phyloP scores from a whole-genome alignment of 2,888 invertebrate species.

The Chaitophorus viminalis region DNA sequence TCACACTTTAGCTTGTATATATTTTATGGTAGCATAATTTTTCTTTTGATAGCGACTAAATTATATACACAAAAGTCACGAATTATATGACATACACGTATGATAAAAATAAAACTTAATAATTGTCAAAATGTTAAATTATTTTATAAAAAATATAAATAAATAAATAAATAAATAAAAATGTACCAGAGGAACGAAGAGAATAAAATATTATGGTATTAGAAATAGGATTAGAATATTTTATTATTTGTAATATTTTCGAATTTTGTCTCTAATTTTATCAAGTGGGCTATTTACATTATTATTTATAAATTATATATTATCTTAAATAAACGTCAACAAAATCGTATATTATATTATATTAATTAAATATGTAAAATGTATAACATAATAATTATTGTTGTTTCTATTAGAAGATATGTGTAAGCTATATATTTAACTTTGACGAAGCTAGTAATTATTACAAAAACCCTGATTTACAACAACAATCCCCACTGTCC shows the following conservation, averaged over 20 bases:
- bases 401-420: neutral
- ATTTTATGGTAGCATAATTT: neutral
- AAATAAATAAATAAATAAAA: too few species aligned
- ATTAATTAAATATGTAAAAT: too few species aligned
- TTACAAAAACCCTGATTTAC: neutral
- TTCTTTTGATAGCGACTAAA: neutral
- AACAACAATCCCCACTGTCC: neutral
- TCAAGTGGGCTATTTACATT: too few species aligned
- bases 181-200: neutral
- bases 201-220: neutral
- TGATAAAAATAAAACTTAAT: neutral
- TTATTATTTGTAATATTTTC: neutral
- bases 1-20: neutral
- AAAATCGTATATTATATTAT: too few species aligned
- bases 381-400: too few species aligned
- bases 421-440: neutral
- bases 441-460: neutral
- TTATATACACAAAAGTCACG: neutral
- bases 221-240: neutral
- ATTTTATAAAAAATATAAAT: neutral
- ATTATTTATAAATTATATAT: too few species aligned
- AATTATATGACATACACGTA: neutral
- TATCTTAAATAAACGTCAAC: too few species aligned
- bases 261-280: too few species aligned
- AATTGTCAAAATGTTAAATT: neutral